These are phyloP conservation scores for Furcifer pardalis DNA, from an alignment of 2,797 vertebrate genomes.

Conservation along the genomic window DNA sequence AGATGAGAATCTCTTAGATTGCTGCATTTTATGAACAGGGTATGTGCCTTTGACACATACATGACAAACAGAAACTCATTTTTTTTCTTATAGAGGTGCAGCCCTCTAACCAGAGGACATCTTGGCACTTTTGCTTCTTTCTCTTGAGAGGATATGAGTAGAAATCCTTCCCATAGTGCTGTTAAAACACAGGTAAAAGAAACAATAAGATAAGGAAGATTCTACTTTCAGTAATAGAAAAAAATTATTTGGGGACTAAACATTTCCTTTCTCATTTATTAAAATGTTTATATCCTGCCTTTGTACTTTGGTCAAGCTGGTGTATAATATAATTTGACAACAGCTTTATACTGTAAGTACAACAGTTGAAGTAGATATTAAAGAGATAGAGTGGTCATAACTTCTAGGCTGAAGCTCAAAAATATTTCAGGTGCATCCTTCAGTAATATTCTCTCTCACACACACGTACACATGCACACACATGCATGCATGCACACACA, in stretches of 20 bases:
- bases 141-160: background rate
- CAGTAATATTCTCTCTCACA: background rate
- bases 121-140: background rate
- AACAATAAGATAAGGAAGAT: background rate
- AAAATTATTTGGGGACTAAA: background rate
- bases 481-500: too few species aligned
- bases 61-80: background rate
- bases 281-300: background rate
- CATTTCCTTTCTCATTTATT: background rate
- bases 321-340: background rate
- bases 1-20: background rate
- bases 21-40: background rate
- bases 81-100: background rate
- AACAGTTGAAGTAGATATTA: background rate
- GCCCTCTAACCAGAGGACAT: background rate
- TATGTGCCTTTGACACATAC: background rate
- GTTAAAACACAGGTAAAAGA: background rate
- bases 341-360: background rate
- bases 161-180: too few species aligned
- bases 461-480: too few species aligned
- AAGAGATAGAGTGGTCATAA: background rate
- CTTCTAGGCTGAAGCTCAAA: background rate
- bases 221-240: background rate
- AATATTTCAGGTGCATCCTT: background rate
- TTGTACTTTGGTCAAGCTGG: background rate